phyloP scores from a whole-genome alignment of 2,888 invertebrate species.

The Synergus gifuensis region DNA sequence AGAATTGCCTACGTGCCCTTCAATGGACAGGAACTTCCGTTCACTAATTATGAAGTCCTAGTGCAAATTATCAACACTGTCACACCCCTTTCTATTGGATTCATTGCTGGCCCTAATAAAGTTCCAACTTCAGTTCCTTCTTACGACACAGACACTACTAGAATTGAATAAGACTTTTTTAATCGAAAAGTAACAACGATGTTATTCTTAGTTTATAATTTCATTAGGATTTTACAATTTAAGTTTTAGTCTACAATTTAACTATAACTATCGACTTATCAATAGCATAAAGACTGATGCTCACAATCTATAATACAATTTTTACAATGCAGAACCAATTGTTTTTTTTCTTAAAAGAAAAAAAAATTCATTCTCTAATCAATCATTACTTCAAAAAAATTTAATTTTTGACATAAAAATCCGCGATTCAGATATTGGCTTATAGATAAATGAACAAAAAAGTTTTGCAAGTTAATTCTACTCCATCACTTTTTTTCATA shows the following conservation, averaged over 20 bases:
- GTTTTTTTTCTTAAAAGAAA: neutral
- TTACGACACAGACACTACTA: neutral
- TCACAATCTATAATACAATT: neutral
- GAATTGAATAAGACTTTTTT: neutral
- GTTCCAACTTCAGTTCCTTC: neutral
- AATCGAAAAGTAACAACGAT: neutral
- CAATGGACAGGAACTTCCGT: conserved; percentile 53
- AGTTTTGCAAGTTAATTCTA: conserved; percentile 22
- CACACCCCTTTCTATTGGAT: neutral
- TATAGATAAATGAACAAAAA: conserved; percentile 55
- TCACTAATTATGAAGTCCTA: conserved; percentile 54
- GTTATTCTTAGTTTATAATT: neutral
- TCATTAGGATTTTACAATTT: neutral
- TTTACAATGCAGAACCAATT: neutral
- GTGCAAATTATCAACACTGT: conserved; percentile 40
- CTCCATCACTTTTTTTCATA: neutral
- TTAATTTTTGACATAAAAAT: too few species aligned
- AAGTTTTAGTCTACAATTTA: neutral
- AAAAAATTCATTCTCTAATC: neutral
- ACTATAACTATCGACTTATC: neutral
- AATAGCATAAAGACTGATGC: neutral
- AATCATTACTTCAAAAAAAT: too few species aligned
- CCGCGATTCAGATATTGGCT: too few species aligned
- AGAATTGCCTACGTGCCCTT: conserved; percentile 50
- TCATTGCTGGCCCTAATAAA: neutral